phyloP scores from a whole-genome alignment of 1,140 invertebrate species.

The Aphaenogaster rudis region DNA sequence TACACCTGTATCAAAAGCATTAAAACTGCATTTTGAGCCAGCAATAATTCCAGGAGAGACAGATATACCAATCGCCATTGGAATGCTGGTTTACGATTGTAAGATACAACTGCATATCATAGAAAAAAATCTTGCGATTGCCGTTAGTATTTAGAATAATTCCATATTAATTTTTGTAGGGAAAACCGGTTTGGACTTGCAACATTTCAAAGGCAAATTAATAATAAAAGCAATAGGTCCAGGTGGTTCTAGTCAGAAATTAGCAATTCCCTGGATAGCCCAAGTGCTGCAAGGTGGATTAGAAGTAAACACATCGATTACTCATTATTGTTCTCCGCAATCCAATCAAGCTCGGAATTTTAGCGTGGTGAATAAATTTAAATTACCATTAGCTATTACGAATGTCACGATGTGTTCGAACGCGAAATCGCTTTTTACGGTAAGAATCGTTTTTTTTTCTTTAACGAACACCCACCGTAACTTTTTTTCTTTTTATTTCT shows the following conservation, averaged over 20 bases:
- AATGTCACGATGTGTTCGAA: conserved; percentile 90
- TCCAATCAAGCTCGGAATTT: conserved; percentile 87
- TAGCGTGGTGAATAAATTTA: conserved; percentile 91
- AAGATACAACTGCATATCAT: conserved; percentile 78
- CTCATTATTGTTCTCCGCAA: conserved; percentile 88
- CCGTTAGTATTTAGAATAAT: background rate
- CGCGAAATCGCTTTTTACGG: conserved; percentile 89
- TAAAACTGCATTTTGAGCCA: conserved; percentile 89
- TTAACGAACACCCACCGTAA: background rate
- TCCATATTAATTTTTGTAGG: conserved; percentile 81
- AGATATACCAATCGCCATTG: conserved; percentile 89
- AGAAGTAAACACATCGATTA: conserved; percentile 87
- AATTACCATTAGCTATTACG: conserved; percentile 90
- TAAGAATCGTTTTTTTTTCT: conserved; percentile 77
- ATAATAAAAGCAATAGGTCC: conserved; percentile 89
- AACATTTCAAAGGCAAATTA: conserved; percentile 90
- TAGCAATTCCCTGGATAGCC: conserved; percentile 88
- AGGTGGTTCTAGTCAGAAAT: conserved; percentile 88
- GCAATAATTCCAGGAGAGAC: conserved; percentile 90
- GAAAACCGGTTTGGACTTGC: conserved; percentile 87
- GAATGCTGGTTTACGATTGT: conserved; percentile 93
- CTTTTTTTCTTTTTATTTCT: background rate
- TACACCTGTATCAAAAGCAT: conserved; percentile 88
- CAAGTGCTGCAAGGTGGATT: conserved; percentile 88
- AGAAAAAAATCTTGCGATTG: background rate